phyloP scores from a whole-genome alignment of 1,140 invertebrate species.

The Drosophila persimilis region DNA sequence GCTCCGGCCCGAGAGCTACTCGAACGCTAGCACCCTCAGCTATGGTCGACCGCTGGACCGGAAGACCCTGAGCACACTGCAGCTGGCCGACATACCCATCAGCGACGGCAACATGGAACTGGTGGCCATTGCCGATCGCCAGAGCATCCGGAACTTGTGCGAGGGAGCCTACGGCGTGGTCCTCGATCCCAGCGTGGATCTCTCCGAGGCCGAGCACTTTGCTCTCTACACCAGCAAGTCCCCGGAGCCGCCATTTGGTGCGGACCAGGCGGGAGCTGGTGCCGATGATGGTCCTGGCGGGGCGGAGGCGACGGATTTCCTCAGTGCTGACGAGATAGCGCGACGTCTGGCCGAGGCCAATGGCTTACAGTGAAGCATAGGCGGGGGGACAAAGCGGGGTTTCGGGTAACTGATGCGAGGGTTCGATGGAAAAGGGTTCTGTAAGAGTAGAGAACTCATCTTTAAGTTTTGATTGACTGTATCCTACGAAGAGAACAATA shows the following conservation, averaged over 20 bases:
- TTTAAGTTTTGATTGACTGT: no score
- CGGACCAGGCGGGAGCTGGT: slow-evolving; percentile 88
- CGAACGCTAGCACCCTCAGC: slow-evolving; percentile 71
- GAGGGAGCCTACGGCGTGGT: slow-evolving; percentile 78
- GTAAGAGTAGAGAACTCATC: no score
- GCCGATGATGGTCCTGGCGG: slow-evolving; percentile 79
- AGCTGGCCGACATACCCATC: slow-evolving; percentile 79
- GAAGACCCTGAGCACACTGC: slow-evolving; percentile 80
- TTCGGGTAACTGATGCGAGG: slow-evolving; percentile 9
- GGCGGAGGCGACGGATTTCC: slow-evolving; percentile 86
- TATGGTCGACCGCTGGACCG: slow-evolving; percentile 75
- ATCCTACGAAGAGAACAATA: no score
- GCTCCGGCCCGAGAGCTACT: slow-evolving; percentile 71
- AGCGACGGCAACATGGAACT: slow-evolving; percentile 82
- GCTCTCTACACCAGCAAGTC: slow-evolving; percentile 92
- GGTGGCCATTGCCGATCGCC: slow-evolving; percentile 80
- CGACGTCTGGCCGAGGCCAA: slow-evolving; percentile 72
- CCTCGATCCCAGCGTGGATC: slow-evolving; percentile 84
- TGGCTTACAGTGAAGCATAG: slow-evolving; percentile 47
- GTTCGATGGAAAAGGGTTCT: no score
- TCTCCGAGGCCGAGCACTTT: slow-evolving; percentile 93
- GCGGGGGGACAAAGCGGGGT: background rate
- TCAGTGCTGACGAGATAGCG: slow-evolving; percentile 77
- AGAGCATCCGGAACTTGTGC: slow-evolving; percentile 78
- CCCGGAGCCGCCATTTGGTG: slow-evolving; percentile 90